phyloP scores from a whole-genome alignment of 1,140 invertebrate species.

The Drosophila nasuta region DNA sequence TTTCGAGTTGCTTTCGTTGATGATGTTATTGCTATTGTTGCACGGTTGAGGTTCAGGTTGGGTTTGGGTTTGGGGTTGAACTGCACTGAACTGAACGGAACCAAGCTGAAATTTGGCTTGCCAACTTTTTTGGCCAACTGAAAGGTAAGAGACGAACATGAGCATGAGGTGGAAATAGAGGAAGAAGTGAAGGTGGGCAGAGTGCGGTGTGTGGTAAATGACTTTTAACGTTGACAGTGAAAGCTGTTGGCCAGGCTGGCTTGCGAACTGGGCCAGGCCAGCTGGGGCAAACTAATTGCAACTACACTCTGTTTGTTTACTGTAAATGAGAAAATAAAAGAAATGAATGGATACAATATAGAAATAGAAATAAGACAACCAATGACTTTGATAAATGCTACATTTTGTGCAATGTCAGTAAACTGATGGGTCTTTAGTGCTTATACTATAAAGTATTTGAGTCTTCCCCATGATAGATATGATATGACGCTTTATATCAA shows the following conservation, averaged over 20 bases:
- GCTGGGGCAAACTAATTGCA: conserved; percentile 64
- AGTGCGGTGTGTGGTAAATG: conserved; percentile 18
- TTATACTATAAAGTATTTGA: conserved; percentile 7
- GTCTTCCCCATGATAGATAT: conserved; percentile 16
- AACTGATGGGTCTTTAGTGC: conserved; percentile 33
- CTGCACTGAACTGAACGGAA: not conserved
- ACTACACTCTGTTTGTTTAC: conserved; percentile 42
- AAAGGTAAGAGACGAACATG: not conserved
- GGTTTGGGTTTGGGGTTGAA: conserved; percentile 7
- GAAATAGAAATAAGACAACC: conserved; percentile 9
- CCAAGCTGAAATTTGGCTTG: conserved; percentile 16
- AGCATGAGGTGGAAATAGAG: too few relatives aligned
- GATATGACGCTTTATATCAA: conserved; percentile 19
- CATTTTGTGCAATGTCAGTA: conserved; percentile 31
- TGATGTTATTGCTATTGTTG: conserved; percentile 11
- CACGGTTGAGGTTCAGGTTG: not conserved
- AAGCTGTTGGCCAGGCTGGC: conserved; percentile 33
- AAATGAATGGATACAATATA: conserved; percentile 26
- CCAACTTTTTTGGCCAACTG: conserved; percentile 30
- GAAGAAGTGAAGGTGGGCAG: too few relatives aligned
- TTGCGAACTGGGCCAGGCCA: conserved; percentile 13
- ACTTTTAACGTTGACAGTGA: conserved; percentile 51
- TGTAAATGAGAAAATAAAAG: conserved; percentile 24
- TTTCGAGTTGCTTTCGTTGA: conserved; percentile 4
- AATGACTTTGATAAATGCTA: conserved; percentile 61